phyloP scores from a whole-genome alignment of 2,113 vertebrate species.

The Delphinus delphis region DNA sequence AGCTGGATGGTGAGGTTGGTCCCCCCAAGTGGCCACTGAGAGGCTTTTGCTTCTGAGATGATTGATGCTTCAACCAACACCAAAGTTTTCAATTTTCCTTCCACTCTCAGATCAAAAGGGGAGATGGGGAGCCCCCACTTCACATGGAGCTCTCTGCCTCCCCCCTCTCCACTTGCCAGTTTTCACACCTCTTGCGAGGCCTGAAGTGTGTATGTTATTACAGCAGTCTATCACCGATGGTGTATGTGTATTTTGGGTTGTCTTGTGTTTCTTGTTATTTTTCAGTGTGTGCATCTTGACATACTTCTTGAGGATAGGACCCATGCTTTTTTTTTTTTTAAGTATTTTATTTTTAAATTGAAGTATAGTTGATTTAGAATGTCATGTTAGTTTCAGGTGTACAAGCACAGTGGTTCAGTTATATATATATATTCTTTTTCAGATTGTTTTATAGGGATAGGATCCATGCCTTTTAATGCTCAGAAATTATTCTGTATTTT shows the following conservation, averaged over 20 bases:
- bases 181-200: background rate
- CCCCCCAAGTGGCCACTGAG: background rate
- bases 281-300: background rate
- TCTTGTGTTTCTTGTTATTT: constrained; percentile 1
- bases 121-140: background rate
- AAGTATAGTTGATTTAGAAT: background rate
- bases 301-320: background rate
- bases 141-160: background rate
- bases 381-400: background rate
- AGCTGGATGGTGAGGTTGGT: background rate
- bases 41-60: background rate
- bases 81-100: constrained; percentile 2
- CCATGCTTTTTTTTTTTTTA: background rate
- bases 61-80: background rate
- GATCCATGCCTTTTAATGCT: background rate
- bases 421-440: background rate
- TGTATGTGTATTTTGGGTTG: background rate
- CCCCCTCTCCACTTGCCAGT: background rate
- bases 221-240: background rate
- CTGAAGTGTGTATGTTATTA: background rate
- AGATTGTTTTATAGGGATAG: background rate
- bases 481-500: background rate
- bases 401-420: background rate
- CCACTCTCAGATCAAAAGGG: background rate
- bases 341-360: background rate